phyloP scores from a whole-genome alignment of 2,113 vertebrate species.

The Myrmophylax atrothorax region DNA sequence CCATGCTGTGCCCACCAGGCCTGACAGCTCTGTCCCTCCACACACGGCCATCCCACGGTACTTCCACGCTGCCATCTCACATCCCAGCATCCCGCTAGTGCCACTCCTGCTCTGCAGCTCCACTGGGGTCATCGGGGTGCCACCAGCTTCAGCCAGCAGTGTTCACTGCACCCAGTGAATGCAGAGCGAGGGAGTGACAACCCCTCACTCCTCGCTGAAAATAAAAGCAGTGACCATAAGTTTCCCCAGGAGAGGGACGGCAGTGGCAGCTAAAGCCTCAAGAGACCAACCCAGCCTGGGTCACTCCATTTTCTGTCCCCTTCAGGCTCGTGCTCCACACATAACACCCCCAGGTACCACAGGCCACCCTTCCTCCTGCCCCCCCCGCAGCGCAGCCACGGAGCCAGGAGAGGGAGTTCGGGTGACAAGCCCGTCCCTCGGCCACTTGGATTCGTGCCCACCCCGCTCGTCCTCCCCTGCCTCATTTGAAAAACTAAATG shows the following conservation, averaged over 20 bases:
- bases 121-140: neutral
- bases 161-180: neutral
- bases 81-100: neutral
- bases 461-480: neutral
- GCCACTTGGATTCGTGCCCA: neutral
- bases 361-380: neutral
- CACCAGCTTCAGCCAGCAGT: neutral
- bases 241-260: neutral
- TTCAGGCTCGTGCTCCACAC: neutral
- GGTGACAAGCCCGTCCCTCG: neutral
- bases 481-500: neutral
- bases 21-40: neutral
- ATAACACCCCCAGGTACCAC: neutral
- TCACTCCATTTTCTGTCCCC: neutral
- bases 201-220: neutral
- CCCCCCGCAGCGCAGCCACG: neutral
- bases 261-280: neutral
- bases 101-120: fast-evolving
- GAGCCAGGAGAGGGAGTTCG: neutral
- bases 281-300: neutral
- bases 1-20: no score
- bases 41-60: fast-evolving
- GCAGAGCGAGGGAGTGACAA: neutral
- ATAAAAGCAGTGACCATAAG: neutral
- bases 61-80: fast-evolving